Base-by-base conservation (phyloP, 2,113 vertebrate genomes). In the western clawed frog (Xenopus tropicalis) region DNA sequence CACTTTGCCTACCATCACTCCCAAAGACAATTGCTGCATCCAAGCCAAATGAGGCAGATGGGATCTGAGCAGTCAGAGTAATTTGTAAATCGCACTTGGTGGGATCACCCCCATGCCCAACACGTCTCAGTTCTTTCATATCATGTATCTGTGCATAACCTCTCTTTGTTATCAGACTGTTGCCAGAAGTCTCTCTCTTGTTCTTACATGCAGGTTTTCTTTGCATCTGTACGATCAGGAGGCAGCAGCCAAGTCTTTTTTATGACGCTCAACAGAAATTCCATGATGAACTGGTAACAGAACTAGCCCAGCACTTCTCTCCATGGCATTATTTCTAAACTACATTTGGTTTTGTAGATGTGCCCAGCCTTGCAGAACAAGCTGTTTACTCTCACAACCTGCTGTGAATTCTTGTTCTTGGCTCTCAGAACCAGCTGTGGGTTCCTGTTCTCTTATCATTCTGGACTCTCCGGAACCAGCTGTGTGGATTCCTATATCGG, bases 201-300 rank as follows among this genome's bases (percentile, higher is more conserved):
- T 58, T 71, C 1, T 79, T 78, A 82, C 78, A 77, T 85, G 81
- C 91, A 99, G 97, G 97, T 99, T 43, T 99, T 99, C 93, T 99
- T 99, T 78, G 97, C 97, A 71, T 99, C 97, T 0, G 97, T 99
- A 78, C 92, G 97, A 77, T 99, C 97, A 12, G 97, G 97, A 85
- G 97, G 97, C 88, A 98, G 97, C 90, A 99, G 97, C 84, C 97
- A 99, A 89, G 97, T 99, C 84, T 99, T 98, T 92, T 99, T 99
- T 93, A 99, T 99, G 97, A 99, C 97, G 79, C 93, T 99, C 83
- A 99, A 99, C 92, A 94, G 97, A 91, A 99, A 98, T 90, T 98
- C 95, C 88, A 98, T 99, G 96, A 99, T 99, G 97, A 99, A 99
- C 92, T 99, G 97, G 97, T 99, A 98, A 95, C 86, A 79, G 83